These are phyloP conservation scores for Diabrotica virgifera DNA, from an alignment of 1,140 invertebrate species.

Conservation along the genomic window DNA sequence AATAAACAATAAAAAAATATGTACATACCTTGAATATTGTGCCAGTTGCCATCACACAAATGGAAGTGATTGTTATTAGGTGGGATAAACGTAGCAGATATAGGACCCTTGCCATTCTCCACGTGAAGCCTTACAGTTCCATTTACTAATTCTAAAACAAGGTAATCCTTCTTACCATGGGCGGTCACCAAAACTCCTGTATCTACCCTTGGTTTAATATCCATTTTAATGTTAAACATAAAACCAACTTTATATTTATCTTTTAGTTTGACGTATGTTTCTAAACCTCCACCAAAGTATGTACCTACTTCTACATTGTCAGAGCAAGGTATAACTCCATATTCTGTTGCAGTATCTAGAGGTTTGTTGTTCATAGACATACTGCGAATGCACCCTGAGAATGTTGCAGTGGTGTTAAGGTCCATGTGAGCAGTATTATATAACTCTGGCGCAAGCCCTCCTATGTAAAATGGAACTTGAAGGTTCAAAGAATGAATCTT, in stretches of 20 bases:
- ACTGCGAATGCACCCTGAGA: constrained; percentile 84
- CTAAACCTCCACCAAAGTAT: constrained; percentile 75
- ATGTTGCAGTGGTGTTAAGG: constrained; percentile 55
- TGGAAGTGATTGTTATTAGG: constrained; percentile 70
- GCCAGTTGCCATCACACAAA: constrained; percentile 93
- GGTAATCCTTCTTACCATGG: constrained; percentile 74
- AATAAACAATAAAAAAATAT: neutral
- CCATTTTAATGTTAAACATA: constrained; percentile 77
- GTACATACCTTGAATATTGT: constrained; percentile 75
- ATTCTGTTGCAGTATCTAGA: constrained; percentile 58
- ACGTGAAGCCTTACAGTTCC: constrained; percentile 79
- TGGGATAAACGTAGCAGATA: constrained; percentile 71
- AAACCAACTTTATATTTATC: constrained; percentile 59
- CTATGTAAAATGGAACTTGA: constrained; percentile 7
- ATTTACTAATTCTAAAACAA: constrained; percentile 85
- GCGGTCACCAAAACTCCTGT: constrained; percentile 77
- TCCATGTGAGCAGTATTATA: constrained; percentile 5
- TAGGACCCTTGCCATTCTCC: constrained; percentile 79
- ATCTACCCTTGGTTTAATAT: constrained; percentile 82
- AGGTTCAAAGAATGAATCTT: constrained; percentile 7
- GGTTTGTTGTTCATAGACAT: constrained; percentile 68
- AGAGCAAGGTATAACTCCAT: constrained; percentile 74
- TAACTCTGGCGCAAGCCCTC: constrained; percentile 2
- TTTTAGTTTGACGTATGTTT: constrained; percentile 49
- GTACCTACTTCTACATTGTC: constrained; percentile 81